Evolutionary conservation across 1,140 invertebrate species (phyloP), one percentile per base, ranked within the genome.

Genomic region (Euglossa dilemma): DNA sequence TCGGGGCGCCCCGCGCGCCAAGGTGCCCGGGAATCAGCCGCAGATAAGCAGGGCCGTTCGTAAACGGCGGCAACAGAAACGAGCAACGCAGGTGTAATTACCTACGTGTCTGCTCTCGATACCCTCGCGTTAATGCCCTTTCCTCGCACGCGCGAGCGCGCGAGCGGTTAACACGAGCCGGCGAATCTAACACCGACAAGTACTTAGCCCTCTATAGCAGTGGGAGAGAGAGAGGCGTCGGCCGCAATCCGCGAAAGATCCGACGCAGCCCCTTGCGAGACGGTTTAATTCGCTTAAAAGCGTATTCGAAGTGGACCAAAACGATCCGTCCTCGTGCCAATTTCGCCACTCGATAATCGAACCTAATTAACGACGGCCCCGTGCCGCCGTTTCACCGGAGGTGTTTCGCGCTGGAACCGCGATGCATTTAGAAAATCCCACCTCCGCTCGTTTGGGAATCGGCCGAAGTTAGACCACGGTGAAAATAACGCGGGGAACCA

Each of bases 41-140:
- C 25, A 56, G 43, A 75, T 81, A 75, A 57, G 25, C 61, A 56
- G 14, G 18, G 36, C 50, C 57, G 64, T 66, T 66, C 61, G 25
- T 50, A 57, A 73, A 9, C 76, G 52, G 18, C 7, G 45, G 11
- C 25, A 45, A 67, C 61, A n/a, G 52, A 81, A 81, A 64, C 52
- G 80, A 75, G 72, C 71, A 81, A 47, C 80, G 80, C 66, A 81
- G 61, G 52, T 67, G 71, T 47, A 75, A 81, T 81, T 75, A 75
- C 72, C 67, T 52, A 71, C 77, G 77, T 80, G 67, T 45, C 56
- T 43, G n/a, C 63, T 59, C 45, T 56, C 52, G 71, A 81, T 81
- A 75, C 61, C 23, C n/a, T n/a, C 9, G 9, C 43, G 52, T 54
- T 75, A 66, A 81, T 81, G 75, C 52, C 71, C 43, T 36, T 36